These are phyloP conservation scores for Enteromius anoplus DNA, from an alignment of 2,797 vertebrate genomes.

Conservation along the genomic window DNA sequence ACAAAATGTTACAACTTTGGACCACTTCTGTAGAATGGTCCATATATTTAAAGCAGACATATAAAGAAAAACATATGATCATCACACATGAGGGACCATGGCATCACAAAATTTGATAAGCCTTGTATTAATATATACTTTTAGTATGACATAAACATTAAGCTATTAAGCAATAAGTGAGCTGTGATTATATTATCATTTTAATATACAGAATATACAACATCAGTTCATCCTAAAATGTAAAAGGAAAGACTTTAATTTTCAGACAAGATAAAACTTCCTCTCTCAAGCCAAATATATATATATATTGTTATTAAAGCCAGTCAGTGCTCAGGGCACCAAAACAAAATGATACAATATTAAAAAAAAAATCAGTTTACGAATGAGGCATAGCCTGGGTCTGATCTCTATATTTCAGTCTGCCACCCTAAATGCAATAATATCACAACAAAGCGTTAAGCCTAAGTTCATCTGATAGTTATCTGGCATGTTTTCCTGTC, in stretches of 20 bases:
- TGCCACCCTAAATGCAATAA: not conserved
- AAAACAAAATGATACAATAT: slow-evolving; percentile 8
- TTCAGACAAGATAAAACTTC: not conserved
- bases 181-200: not conserved
- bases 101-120: not conserved
- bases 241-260: not conserved
- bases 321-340: slow-evolving; percentile 15
- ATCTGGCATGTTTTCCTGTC: slow-evolving; percentile 17
- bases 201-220: slow-evolving; percentile 7
- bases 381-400: slow-evolving; percentile 1
- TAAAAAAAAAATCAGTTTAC: slow-evolving; percentile 18
- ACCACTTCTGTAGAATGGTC: too few relatives aligned
- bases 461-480: not conserved
- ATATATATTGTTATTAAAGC: slow-evolving; percentile 27
- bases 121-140: not conserved
- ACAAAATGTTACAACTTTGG: too few relatives aligned
- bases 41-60: too few relatives aligned
- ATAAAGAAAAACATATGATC: too few relatives aligned
- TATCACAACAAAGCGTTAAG: not conserved
- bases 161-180: not conserved
- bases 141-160: not conserved
- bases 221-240: not conserved
- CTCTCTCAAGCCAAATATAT: not conserved
- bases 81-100: too few relatives aligned
- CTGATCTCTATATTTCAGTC: not conserved